Base-by-base conservation (phyloP, 2,888 invertebrate genomes). In the Siphonodentalium dalli region DNA sequence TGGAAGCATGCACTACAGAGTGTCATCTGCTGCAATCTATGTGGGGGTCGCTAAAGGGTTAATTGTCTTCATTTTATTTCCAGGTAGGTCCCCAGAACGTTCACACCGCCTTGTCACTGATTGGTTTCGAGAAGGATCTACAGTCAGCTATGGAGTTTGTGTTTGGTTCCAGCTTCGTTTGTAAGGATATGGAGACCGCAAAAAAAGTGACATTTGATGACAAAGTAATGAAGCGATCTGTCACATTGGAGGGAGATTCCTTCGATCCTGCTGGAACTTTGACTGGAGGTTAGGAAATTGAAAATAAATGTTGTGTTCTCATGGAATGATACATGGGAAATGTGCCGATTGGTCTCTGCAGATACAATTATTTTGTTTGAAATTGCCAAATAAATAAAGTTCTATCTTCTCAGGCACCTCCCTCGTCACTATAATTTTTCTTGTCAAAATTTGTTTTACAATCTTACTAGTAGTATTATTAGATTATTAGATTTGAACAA, bases 211-310 rank as follows among this genome's bases (percentile, higher is more conserved):
- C 92, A 4, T 94, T 90, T 82, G 87, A 93, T 81, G 85, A 71
- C 6, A 58, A 64, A 40, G 66, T 86, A 28, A 72, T 72, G 69
- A 82, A 78, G 49, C 78, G 79, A 44, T 77, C 81, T 18, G 92
- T 98, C 21, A 96, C 98, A 1, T 81, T 93, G 4, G 93, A 92
- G 65, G 99, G 98, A 0, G 97, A 98, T 80, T 88, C 90, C 29
- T 89, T 90, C 65, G 93, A 95, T 83, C 95, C 98, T 0, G 85
- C 88, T 44, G 99, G 98, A 68, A 90, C 90, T 8, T 84, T 98
- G 29, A 88, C 92, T 49, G 98, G 98, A 72, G 98, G 98, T 77
- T 41, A 49, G 51, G 18, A 24, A 20, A 38, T 2, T 40, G 11
- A 33, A 54, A 31, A 20, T n/a, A 29, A 13, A 39, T 26, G 28